phyloP scores from a whole-genome alignment of 2,888 invertebrate species.

The Osedax fenrisi region DNA sequence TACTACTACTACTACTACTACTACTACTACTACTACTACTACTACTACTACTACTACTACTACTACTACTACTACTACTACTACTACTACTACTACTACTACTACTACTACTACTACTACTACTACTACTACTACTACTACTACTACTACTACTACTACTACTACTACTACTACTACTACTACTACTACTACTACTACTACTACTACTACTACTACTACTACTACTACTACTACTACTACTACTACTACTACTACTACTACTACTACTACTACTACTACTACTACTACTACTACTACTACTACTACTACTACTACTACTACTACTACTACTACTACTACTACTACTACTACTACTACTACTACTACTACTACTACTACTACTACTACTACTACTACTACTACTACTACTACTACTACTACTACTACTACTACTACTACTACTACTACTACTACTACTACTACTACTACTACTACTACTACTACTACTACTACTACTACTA shows the following conservation, averaged over 20 bases:
- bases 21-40: conserved; percentile 2
- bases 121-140: conserved; percentile 2
- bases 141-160: conserved; percentile 2
- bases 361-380: conserved; percentile 2
- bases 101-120: conserved; percentile 2
- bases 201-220: background rate
- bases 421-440: conserved; percentile 2
- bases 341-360: no score
- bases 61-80: conserved; percentile 2
- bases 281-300: background rate
- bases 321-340: no score
- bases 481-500: conserved; percentile 2
- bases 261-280: background rate
- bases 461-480: conserved; percentile 2
- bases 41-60: conserved; percentile 2
- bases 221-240: background rate
- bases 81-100: conserved; percentile 2
- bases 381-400: conserved; percentile 2
- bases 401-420: conserved; percentile 2
- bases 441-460: conserved; percentile 2
- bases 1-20: background rate
- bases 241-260: conserved; percentile 2
- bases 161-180: background rate
- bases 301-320: no score
- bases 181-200: conserved; percentile 2